phyloP scores from a whole-genome alignment of 2,888 invertebrate genomes.

The Cenopis cana region DNA sequence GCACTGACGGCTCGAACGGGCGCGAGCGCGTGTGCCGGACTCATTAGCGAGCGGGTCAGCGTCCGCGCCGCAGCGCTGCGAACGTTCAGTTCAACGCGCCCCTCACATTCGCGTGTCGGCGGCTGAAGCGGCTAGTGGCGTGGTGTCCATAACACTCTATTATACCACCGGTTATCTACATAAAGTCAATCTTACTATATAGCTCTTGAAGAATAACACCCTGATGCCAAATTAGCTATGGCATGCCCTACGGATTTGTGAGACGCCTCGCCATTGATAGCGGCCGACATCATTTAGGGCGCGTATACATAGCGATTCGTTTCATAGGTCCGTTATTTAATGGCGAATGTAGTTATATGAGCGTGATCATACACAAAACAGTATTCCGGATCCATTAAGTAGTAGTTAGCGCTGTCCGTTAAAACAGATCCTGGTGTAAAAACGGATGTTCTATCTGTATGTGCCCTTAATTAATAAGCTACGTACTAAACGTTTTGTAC shows the following conservation, averaged over 20 bases:
- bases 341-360: too few species aligned
- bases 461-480: too few species aligned
- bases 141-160: not conserved
- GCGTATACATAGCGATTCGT: too few species aligned
- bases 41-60: slow-evolving; percentile 41
- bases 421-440: too few species aligned
- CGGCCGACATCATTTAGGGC: not conserved
- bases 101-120: not conserved
- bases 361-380: too few species aligned
- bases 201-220: not conserved
- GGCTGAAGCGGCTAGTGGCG: not conserved
- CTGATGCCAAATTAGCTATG: not conserved
- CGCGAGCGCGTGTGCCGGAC: slow-evolving; percentile 31
- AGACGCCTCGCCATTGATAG: not conserved
- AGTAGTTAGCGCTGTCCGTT: too few species aligned
- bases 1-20: slow-evolving; percentile 22
- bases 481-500: too few species aligned
- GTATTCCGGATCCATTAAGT: too few species aligned
- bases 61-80: slow-evolving; percentile 25
- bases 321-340: too few species aligned
- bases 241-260: not conserved
- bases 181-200: not conserved
- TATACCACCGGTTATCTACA: not conserved
- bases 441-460: too few species aligned
- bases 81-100: slow-evolving; percentile 14